Percentiles rank a stretch among this genome's conserved stretches.
phyloP scores from a whole-genome alignment of 2,113 vertebrate genomes.

The Crypturellus undulatus region DNA sequence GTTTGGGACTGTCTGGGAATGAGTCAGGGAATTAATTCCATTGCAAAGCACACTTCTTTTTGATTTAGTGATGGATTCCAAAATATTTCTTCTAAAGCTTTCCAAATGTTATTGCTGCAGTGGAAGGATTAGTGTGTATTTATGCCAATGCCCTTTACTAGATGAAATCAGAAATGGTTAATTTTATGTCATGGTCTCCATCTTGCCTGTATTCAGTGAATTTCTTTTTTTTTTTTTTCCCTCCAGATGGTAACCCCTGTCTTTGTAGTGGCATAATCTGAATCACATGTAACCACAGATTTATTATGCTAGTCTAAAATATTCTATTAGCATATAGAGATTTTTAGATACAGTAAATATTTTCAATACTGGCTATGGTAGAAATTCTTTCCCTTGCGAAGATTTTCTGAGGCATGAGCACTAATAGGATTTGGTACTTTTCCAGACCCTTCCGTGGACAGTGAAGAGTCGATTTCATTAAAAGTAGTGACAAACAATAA shows the following conservation, averaged over 20 bases:
- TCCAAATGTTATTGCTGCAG: background rate
- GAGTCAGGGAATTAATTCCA: background rate
- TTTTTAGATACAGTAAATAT: background rate
- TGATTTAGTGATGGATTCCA: background rate
- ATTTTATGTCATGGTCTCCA: background rate
- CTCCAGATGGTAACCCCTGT: background rate
- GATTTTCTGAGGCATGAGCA: background rate
- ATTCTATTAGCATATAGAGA: background rate
- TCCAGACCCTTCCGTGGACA: conserved; percentile 6
- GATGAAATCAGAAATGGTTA: background rate
- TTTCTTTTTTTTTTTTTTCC: background rate
- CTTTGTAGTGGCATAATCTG: background rate
- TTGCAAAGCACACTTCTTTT: background rate
- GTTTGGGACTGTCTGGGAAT: background rate
- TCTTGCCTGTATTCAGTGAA: background rate
- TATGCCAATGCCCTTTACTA: background rate
- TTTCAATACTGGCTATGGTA: background rate
- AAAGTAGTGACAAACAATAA: conserved; percentile 44
- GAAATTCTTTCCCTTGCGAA: conserved; percentile 8
- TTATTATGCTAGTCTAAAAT: conserved; percentile 6
- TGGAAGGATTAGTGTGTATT: background rate
- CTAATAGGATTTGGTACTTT: conserved; percentile 18
- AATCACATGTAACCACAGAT: background rate
- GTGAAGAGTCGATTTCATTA: background rate
- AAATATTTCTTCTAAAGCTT: conserved; percentile 8